A percentile compares a stretch with the other conserved stretches of the same genome.
Conservation (phyloP, 2,888 invertebrate species). For the Ptychoptera albimana region DNA sequence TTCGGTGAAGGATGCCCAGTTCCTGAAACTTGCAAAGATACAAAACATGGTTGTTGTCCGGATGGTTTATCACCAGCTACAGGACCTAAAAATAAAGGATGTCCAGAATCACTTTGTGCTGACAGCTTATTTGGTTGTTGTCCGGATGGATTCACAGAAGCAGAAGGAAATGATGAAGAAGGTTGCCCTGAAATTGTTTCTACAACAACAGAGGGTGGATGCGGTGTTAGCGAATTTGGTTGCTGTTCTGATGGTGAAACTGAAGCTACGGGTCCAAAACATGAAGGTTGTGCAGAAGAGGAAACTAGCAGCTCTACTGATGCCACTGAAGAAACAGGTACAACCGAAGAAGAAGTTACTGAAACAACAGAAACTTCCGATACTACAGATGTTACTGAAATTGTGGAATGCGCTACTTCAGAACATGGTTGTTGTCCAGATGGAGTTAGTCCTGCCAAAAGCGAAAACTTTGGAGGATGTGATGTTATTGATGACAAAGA, state of each 20-base stretch:
- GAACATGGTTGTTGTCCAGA: constrained; percentile 55
- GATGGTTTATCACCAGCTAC: constrained; percentile 64
- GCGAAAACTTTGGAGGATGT: constrained; percentile 29
- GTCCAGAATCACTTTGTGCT: constrained; percentile 55
- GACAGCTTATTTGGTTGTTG: constrained; percentile 81
- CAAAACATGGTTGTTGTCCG: constrained; percentile 63
- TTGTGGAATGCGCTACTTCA: constrained; percentile 6
- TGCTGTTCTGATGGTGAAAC: constrained; percentile 57
- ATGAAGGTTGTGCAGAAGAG: constrained; percentile 18
- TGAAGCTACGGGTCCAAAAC: constrained; percentile 41
- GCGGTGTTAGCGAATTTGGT: constrained; percentile 27
- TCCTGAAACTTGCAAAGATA: constrained; percentile 58
- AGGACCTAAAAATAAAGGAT: constrained; percentile 56
- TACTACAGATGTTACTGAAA: constrained; percentile 4
- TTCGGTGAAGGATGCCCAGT: constrained; percentile 64
- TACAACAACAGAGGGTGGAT: constrained; percentile 24
- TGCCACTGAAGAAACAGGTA: constrained; percentile 12
- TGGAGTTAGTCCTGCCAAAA: constrained; percentile 45
- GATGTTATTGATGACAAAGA: constrained; percentile 20
- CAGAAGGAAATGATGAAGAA: constrained; percentile 60
- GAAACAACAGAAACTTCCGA: constrained; percentile 8
- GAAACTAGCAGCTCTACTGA: constrained; percentile 9
- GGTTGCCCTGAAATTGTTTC: constrained; percentile 58
- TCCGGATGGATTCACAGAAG: constrained; percentile 55
- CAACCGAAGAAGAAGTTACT: constrained; percentile 4